These are phyloP conservation scores for Cryptotermes secundus DNA, from an alignment of 1,140 invertebrate genomes.

Conservation along the genomic window DNA sequence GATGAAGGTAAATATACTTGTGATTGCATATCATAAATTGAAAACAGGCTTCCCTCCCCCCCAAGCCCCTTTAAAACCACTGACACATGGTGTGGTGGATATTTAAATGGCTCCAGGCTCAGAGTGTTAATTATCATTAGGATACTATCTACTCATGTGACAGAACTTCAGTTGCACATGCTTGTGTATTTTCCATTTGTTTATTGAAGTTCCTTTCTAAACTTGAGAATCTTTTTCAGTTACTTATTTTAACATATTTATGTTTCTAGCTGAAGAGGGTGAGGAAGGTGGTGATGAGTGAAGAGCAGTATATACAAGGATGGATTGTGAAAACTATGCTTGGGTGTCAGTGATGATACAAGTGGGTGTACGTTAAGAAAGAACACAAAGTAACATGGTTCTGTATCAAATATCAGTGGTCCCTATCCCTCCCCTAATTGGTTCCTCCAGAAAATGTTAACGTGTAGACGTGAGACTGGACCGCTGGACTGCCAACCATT, in stretches of 20 bases:
- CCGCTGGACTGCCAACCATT: not conserved
- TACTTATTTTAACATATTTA: not conserved
- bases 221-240: not conserved
- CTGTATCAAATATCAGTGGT: conserved; percentile 15
- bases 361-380: conserved; percentile 14
- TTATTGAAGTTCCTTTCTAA: too few relatives aligned
- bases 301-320: not conserved
- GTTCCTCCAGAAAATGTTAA: conserved; percentile 15
- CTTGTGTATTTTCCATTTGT: too few relatives aligned
- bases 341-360: conserved; percentile 22
- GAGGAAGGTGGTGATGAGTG: conserved; percentile 28
- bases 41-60: too few relatives aligned
- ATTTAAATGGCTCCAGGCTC: too few relatives aligned
- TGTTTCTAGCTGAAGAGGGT: conserved; percentile 21
- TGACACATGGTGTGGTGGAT: too few relatives aligned
- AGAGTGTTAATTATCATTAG: too few relatives aligned
- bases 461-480: not conserved
- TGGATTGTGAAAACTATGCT: not conserved
- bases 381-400: not conserved
- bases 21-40: too few relatives aligned
- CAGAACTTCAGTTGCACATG: too few relatives aligned
- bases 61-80: too few relatives aligned
- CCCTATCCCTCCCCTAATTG: conserved; percentile 25
- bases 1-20: conserved; percentile 24
- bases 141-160: too few relatives aligned